Evolutionary conservation across 2,888 invertebrate genomes (phyloP), one percentile per base, ranked within the genome.

Genomic region (Cryptocephalus primarius): DNA sequence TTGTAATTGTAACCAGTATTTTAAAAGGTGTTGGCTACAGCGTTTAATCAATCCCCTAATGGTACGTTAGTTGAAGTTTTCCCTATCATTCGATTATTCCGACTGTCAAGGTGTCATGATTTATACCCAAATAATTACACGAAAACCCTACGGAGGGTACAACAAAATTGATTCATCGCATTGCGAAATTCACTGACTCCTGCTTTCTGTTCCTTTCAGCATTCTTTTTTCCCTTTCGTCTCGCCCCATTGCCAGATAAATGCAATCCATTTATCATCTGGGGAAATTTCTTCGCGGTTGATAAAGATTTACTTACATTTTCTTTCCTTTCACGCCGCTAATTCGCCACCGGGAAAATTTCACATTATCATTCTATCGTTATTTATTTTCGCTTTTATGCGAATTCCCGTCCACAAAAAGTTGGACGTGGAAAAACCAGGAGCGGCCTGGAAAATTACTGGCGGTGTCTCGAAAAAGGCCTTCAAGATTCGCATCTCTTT

Each of bases 221-320:
- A 50, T 47, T 44, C 52, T 53, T 36, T 12, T 11, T 12, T 49
- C n/a, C 22, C 22, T 2, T 22, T 22, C 22, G 22, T 22, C 22
- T 22, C 22, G 22, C 22, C 22, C 22, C 22, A 22, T 22, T 22
- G 61, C 55, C 59, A 56, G 58, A 60, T 64, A 63, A 66, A 68
- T 64, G 62, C 62, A 61, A 60, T 56, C 65, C 66, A 69, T 69
- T 67, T 66, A 69, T 69, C 68, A 69, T 65, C 60, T 47, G 54
- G 58, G 32, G 12, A 32, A 50, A 60, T 62, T 64, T 65, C 61
- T 64, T 65, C 61, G 66, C 59, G 66, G 67, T 67, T 69, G 68
- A 69, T 69, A 69, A 69, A 69, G 68, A 68, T 69, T 69, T 67
- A 67, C 62, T 62, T 64, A 59, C 63, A 56, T 65, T 66, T 66